phyloP scores from a whole-genome alignment of 2,113 vertebrate species.

The Vidua chalybeata region DNA sequence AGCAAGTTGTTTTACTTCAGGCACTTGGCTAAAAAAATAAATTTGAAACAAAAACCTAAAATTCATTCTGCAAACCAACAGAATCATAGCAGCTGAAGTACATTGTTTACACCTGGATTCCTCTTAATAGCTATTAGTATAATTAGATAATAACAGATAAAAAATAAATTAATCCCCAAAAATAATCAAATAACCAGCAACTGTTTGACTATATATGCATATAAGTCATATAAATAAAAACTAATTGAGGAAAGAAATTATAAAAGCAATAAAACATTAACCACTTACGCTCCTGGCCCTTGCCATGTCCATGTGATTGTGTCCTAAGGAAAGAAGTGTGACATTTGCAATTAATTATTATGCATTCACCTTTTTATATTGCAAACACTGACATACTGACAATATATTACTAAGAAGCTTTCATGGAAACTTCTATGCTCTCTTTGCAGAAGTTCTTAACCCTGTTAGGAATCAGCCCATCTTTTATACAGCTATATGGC shows the following conservation, averaged over 20 bases:
- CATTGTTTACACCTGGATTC: neutral
- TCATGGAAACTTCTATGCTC: neutral
- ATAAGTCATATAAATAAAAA: neutral
- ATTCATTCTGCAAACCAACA: neutral
- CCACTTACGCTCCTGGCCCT: conserved; percentile 92
- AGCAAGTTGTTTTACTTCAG: neutral
- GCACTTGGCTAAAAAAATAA: neutral
- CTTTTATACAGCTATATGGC: neutral
- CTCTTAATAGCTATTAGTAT: neutral
- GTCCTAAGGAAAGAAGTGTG: conserved; percentile 76
- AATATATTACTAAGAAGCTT: neutral
- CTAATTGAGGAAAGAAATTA: neutral
- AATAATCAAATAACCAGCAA: neutral
- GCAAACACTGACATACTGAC: neutral
- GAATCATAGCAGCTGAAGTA: neutral
- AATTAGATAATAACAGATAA: neutral
- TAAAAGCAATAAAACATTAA: neutral
- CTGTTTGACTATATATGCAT: neutral
- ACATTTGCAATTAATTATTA: neutral
- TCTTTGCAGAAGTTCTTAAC: neutral
- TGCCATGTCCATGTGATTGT: conserved; percentile 98
- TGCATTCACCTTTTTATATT: neutral
- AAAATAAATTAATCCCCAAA: neutral
- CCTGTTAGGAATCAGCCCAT: neutral
- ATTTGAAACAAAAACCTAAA: neutral